Evolutionary conservation across 23 tunicate species (phyloP).

Genomic region (Styela clava): DNA sequence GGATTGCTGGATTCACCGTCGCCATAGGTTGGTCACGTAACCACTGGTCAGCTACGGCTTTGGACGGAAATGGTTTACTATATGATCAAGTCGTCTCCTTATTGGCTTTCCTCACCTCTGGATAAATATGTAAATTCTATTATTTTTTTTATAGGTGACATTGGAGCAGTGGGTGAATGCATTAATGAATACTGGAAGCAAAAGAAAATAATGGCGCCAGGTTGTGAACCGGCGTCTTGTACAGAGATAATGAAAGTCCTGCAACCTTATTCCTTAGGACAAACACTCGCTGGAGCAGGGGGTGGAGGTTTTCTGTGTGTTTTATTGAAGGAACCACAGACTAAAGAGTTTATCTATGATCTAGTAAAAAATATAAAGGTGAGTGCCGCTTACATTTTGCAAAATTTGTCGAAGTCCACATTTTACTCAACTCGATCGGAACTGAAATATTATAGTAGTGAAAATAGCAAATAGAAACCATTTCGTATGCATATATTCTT

Average conservation of each 20-base stretch:
- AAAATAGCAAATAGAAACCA: no score
- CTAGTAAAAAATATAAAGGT: constrained; percentile 43
- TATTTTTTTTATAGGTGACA: constrained; percentile 2
- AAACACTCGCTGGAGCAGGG: constrained; percentile 80
- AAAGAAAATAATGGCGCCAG: constrained; percentile 92
- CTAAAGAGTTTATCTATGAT: constrained; percentile 19
- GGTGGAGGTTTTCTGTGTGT: constrained; percentile 87
- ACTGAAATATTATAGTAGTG: no score
- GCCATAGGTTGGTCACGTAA: no score
- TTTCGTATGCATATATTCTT: no score
- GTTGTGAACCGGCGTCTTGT: constrained; percentile 81
- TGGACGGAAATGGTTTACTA: no score
- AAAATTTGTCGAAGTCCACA: background rate
- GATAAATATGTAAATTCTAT: no score
- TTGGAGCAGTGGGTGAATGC: constrained; percentile 42
- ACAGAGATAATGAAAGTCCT: constrained; percentile 51
- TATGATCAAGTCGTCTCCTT: no score
- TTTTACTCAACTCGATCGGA: background rate
- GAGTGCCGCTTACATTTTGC: background rate
- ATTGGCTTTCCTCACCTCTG: no score
- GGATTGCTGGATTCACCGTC: no score
- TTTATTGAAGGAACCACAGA: constrained; percentile 49
- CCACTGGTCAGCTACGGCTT: no score
- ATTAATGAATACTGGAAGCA: constrained; percentile 76
- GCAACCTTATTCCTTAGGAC: constrained; percentile 37